Percentiles rank a stretch among this genome's conserved stretches.
These are phyloP conservation scores for Tipula unca DNA, from an alignment of 2,888 invertebrate genomes.

Conservation along the genomic window DNA sequence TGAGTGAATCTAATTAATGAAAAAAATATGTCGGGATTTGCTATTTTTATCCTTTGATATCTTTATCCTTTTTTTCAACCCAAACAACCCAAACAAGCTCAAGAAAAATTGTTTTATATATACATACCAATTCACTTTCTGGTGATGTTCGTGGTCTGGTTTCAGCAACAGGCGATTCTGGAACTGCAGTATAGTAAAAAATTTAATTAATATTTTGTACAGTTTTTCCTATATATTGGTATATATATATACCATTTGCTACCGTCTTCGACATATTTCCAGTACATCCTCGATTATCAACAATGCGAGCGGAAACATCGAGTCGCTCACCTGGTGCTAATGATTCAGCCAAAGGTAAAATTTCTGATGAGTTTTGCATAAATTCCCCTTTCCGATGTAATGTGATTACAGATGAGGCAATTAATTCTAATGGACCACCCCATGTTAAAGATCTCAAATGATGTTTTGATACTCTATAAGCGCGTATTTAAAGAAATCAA, in stretches of 20 bases:
- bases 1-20: too few species aligned
- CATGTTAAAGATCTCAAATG: conserved; percentile 33
- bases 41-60: too few species aligned
- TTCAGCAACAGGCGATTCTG: not conserved
- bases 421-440: conserved; percentile 34
- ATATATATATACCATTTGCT: conserved; percentile 29
- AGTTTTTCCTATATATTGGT: not conserved
- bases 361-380: not conserved
- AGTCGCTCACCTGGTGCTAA: conserved; percentile 24
- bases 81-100: too few species aligned
- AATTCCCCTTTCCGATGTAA: not conserved
- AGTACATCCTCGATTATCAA: conserved; percentile 32
- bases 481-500: not conserved
- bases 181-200: not conserved
- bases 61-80: too few species aligned
- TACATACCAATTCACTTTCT: not conserved
- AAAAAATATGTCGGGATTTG: too few species aligned
- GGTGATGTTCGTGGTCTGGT: not conserved
- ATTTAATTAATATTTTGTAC: not conserved
- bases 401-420: conserved; percentile 24
- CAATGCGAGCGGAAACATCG: conserved; percentile 30
- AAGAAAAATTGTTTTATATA: too few species aligned
- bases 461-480: not conserved
- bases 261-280: conserved; percentile 28
- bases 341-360: not conserved